Conservation (phyloP, 2,888 invertebrate genomes). For the Diplazon laetatorius region DNA sequence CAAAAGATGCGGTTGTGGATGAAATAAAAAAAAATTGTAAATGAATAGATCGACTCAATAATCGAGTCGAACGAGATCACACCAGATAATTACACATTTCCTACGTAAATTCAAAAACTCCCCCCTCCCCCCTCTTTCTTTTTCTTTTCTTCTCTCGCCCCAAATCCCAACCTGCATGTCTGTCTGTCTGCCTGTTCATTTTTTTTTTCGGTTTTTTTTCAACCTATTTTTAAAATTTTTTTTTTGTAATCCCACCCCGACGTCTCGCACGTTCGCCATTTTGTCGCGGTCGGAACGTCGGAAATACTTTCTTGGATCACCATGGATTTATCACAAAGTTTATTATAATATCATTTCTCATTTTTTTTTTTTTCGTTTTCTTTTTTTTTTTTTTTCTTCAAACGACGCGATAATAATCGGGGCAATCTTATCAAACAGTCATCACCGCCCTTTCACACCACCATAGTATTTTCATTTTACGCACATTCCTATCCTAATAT, state of each 20-base stretch:
- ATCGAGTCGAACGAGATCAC: conserved; percentile 40
- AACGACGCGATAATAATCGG: conserved; percentile 54
- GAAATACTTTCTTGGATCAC: conserved; percentile 83
- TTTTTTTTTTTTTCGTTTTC: conserved; percentile 60
- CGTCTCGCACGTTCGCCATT: conserved; percentile 53
- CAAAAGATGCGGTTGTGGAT: conserved; percentile 15
- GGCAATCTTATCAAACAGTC: conserved; percentile 44
- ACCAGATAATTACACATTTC: conserved; percentile 15
- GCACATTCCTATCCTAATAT: conserved; percentile 57
- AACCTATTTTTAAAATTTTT: conserved; percentile 37
- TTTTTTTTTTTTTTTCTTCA: conserved; percentile 16
- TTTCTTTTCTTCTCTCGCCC: too few relatives aligned
- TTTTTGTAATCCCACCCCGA: conserved; percentile 59
- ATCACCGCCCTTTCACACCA: conserved; percentile 16
- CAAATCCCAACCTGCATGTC: conserved; percentile 49
- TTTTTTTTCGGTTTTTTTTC: conserved; percentile 31
- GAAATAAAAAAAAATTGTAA: conserved; percentile 7
- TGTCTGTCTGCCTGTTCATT: conserved; percentile 58
- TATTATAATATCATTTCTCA: conserved; percentile 70
- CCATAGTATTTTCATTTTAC: conserved; percentile 48
- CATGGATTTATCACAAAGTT: conserved; percentile 82
- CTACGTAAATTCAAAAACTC: conserved; percentile 31
- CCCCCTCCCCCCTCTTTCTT: not conserved
- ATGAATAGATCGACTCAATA: conserved; percentile 27
- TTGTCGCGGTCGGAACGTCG: conserved; percentile 69